Conservation (phyloP, 2,888 invertebrate species). For the Mesorhabditis belari region DNA sequence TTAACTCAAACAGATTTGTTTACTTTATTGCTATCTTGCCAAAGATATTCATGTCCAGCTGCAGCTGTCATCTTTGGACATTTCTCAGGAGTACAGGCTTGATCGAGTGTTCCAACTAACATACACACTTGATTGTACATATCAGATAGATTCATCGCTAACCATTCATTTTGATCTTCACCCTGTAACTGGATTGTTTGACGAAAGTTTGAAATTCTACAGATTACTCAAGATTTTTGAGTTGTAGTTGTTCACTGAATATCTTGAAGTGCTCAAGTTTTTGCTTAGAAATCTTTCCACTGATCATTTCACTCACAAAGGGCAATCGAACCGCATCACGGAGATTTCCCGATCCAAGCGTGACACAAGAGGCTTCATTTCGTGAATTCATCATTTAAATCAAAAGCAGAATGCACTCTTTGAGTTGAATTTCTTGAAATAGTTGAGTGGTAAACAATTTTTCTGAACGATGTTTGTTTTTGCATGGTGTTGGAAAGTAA, state of each 20-base stretch:
- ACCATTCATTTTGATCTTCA: conserved; percentile 99
- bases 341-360: conserved; percentile 91
- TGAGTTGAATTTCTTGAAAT: too few relatives aligned
- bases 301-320: too few relatives aligned
- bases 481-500: too few relatives aligned
- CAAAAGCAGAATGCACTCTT: too few relatives aligned
- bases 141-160: conserved; percentile 78
- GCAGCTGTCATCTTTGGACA: conserved; percentile 76
- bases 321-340: conserved; percentile 74
- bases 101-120: conserved; percentile 98
- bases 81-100: conserved; percentile 96
- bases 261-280: too few relatives aligned
- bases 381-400: too few relatives aligned
- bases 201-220: not conserved
- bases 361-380: too few relatives aligned
- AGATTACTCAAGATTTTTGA: conserved; percentile 65
- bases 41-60: conserved; percentile 98
- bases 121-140: conserved; percentile 81
- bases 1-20: not conserved
- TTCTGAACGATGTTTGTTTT: too few relatives aligned
- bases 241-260: too few relatives aligned
- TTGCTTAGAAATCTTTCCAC: too few relatives aligned
- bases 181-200: conserved; percentile 67
- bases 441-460: too few relatives aligned
- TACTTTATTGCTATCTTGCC: conserved; percentile 93